Evolutionary conservation across 2,888 invertebrate genomes (phyloP), one percentile per base, ranked within the genome.

Genomic region (Nipponacmea schrenckii): DNA sequence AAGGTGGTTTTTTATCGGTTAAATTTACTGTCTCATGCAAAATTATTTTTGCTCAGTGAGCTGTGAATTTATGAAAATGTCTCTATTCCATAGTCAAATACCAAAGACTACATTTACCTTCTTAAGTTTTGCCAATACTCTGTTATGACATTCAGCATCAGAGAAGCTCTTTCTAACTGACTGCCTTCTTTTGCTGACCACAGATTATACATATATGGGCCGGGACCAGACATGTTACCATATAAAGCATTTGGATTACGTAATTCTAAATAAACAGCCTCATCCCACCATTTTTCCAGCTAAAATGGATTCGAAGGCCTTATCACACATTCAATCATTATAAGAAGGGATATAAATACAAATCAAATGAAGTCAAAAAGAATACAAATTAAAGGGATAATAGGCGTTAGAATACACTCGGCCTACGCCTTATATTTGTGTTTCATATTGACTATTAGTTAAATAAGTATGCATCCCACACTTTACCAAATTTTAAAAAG

Each of bases 261-360:
- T 44, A 89, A 78, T 66, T 88, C 86, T 69, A 92, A 87, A 81
- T 92, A 92, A 0, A 90, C 92, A 76, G 90, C 89, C 48, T 91
- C 89, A 79, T 91, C 90, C 92, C 92, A 92, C 91, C 91, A 92
- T 77, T 87, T 86, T 74, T 90, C 91, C 62, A 91, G 76, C 90
- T 90, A 78, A 68, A 79, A 76, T 39, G 1, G 4, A 39, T 39
- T 39, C 1, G 1, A 10, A 48, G n/a, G 26, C 0, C 63, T 39
- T 26, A 69, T n/a, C 45, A 64, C 24, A 63, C n/a, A 50, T 15
- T 68, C 20, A 66, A 69, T 39, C 39, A 8, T 39, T 8, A 39
- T 39, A 39, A 8, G 7, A 10, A 39, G 10, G 39, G 5, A n/a
- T n/a, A n/a, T n/a, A n/a, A n/a, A n/a, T n/a, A n/a, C n/a, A n/a